Evolutionary conservation across 2,113 vertebrate species (phyloP).

Genomic region (Nansenia antarctica): DNA sequence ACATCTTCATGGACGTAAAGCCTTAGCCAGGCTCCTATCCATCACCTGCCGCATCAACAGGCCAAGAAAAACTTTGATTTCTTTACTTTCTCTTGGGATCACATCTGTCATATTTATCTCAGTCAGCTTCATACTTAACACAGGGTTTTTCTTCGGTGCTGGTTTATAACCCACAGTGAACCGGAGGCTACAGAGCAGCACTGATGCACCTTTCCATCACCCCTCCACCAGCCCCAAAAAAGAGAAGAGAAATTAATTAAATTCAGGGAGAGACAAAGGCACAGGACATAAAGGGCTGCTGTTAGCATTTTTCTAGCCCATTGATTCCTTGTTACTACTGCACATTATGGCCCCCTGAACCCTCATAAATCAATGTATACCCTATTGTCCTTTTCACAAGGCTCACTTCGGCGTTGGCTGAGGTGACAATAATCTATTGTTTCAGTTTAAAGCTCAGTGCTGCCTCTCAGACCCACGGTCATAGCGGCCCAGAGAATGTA

Average conservation of each 20-base stretch:
- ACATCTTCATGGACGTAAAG: neutral
- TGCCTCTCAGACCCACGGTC: conserved; percentile 58
- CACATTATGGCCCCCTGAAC: conserved; percentile 78
- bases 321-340: conserved; percentile 83
- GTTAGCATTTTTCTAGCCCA: conserved; percentile 86
- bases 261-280: conserved; percentile 75
- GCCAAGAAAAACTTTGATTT: neutral
- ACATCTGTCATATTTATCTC: neutral
- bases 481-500: conserved; percentile 60
- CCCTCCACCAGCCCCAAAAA: conserved; percentile 26
- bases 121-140: neutral
- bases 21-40: neutral
- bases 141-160: neutral
- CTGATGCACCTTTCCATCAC: conserved; percentile 22
- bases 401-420: conserved; percentile 68
- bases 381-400: conserved; percentile 77
- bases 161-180: conserved; percentile 48
- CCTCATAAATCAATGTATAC: conserved; percentile 81
- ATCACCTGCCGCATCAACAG: neutral
- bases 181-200: conserved; percentile 39
- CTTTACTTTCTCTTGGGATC: too few species aligned
- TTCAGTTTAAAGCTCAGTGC: conserved; percentile 70
- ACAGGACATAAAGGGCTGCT: conserved; percentile 79
- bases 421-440: conserved; percentile 81
- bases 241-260: conserved; percentile 78